Base-by-base conservation (phyloP, 92 coral and sea anemone species). In the Blastomussa wellsi region DNA sequence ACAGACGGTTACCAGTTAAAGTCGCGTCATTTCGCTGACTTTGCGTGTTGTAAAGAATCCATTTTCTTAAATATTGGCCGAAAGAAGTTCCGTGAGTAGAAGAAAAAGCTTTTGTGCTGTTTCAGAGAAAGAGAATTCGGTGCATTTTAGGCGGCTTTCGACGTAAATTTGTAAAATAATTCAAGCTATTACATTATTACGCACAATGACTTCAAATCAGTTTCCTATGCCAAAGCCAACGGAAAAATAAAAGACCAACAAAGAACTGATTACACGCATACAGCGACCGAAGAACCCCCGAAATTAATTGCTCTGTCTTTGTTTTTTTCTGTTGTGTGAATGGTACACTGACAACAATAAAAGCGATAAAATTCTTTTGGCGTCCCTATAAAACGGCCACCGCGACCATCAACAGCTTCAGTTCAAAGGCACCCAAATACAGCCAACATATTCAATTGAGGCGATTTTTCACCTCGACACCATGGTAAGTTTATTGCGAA, bases 221-320 rank as follows among this genome's bases (percentile, higher is more conserved):
- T 59, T 76, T 76, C 65, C 44, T 37, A 52, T 24, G 52, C 76
- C 74, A 16, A 64, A 72, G 60, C 60, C 26, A 66, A 65, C 60
- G 64, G n/a, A 41, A 65, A 81, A 80, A 32, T 28, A 44, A 80
- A 67, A 49, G 31, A 80, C 42, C 29, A 44, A 42, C 75, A 66
- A 80, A 67, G 41, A 60, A 80, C 29, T 16, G 31, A 20, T 66
- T n/a, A n/a, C 64, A 5, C 37, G 22, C 59, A 19, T 67, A 22
- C 31, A 39, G 76, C 77, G 41, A 62, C 64, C 84, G 42, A 55
- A 29, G 42, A 17, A 64, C 75, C 74, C 29, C 5, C 66, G 76
- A 48, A 48, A 66, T 67, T 80, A 80, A 80, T 67, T 80, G 76
- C 75, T 80, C 33, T 24, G 11, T 48, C 29, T 64, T 80, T 80